phyloP scores from a whole-genome alignment of 2,888 invertebrate species.

The Disparrhopalites patrizii region DNA sequence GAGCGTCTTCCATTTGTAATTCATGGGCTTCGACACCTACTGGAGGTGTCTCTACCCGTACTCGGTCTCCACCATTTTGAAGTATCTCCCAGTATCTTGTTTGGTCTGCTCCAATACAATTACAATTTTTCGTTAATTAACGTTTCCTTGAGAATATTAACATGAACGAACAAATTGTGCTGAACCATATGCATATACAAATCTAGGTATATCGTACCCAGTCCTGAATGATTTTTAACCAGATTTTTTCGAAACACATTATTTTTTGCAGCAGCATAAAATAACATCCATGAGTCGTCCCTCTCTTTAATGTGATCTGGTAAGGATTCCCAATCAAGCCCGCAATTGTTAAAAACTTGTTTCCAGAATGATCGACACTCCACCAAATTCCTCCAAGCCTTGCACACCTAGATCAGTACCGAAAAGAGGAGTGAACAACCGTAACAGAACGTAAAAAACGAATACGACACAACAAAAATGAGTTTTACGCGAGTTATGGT shows the following conservation, averaged over 20 bases:
- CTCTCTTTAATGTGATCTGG: constrained; percentile 30
- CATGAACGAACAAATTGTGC: neutral
- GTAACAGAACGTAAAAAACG: too few relatives aligned
- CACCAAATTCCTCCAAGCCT: constrained; percentile 34
- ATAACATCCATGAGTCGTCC: constrained; percentile 31
- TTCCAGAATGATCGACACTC: constrained; percentile 38
- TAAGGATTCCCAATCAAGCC: constrained; percentile 24
- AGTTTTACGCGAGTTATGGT: neutral
- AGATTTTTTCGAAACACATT: constrained; percentile 27
- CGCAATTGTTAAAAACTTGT: constrained; percentile 21
- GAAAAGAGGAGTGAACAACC: constrained; percentile 6
- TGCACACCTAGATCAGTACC: constrained; percentile 34
- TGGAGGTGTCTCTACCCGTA: neutral
- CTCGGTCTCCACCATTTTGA: neutral
- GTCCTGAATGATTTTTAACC: neutral
- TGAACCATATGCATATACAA: neutral
- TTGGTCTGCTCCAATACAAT: too few relatives aligned
- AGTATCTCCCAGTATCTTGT: neutral
- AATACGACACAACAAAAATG: neutral
- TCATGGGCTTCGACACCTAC: neutral
- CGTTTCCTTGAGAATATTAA: too few relatives aligned
- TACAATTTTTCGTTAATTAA: too few relatives aligned
- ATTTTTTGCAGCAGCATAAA: constrained; percentile 20
- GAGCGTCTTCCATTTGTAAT: neutral
- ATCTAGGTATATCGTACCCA: neutral